Evolutionary conservation across 2,888 invertebrate genomes (phyloP).

Genomic region (Esperia sulphurella): DNA sequence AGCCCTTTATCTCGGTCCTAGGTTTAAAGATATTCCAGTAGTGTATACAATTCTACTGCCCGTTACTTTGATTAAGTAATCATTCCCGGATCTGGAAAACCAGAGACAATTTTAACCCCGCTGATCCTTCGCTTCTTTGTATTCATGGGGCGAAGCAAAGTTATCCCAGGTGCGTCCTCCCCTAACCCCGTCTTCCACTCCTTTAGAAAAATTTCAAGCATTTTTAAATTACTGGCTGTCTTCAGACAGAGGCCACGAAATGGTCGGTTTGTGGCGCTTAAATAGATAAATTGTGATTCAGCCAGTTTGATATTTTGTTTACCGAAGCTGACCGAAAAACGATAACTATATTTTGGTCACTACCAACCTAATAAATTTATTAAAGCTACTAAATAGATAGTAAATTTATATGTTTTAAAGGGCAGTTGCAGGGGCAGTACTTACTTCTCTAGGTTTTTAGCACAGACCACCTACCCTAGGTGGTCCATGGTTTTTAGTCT

Average conservation of each 20-base stretch:
- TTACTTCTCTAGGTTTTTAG: too few species aligned
- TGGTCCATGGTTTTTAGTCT: too few species aligned
- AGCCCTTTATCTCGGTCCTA: too few species aligned
- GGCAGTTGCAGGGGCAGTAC: too few species aligned
- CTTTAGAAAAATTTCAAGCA: conserved; percentile 51
- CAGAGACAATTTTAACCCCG: not conserved
- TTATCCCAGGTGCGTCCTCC: conserved; percentile 52
- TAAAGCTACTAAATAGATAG: too few species aligned
- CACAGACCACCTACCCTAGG: too few species aligned
- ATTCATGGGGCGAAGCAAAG: conserved; percentile 64
- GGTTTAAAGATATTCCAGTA: conserved; percentile 5
- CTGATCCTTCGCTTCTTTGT: conserved; percentile 43
- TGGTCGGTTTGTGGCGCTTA: conserved; percentile 13
- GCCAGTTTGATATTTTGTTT: too few species aligned
- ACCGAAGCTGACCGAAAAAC: too few species aligned
- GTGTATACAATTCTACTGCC: not conserved
- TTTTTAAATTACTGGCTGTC: conserved; percentile 56
- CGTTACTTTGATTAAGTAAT: conserved; percentile 10
- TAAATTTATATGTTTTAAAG: too few species aligned
- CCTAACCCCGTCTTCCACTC: conserved; percentile 23
- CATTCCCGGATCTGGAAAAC: not conserved
- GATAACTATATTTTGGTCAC: too few species aligned
- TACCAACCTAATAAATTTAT: too few species aligned
- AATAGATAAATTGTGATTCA: too few species aligned
- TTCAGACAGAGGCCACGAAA: conserved; percentile 34